Percentiles rank a stretch among this genome's conserved stretches.
These are phyloP conservation scores for Thomomys bottae DNA, from an alignment of 2,113 vertebrate species.

Conservation along the genomic window DNA sequence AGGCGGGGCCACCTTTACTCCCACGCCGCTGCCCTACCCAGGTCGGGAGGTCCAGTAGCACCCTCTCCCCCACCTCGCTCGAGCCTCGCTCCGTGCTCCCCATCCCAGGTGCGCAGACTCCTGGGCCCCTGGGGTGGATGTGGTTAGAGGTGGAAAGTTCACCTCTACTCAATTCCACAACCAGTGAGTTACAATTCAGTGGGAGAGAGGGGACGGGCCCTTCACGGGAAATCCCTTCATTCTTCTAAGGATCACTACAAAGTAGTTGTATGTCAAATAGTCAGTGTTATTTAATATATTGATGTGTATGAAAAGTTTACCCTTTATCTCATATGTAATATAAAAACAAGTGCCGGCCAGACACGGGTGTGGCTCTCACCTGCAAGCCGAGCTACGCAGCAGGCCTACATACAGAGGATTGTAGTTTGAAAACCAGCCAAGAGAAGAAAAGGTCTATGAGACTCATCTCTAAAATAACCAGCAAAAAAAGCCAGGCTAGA, in stretches of 20 bases:
- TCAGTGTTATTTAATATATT: not conserved
- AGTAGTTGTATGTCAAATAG: not conserved
- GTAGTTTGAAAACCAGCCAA: too few species aligned
- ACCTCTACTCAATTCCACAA: not conserved
- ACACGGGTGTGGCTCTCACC: too few species aligned
- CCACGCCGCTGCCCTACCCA: too few species aligned
- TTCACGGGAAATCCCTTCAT: not conserved
- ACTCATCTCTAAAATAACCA: too few species aligned
- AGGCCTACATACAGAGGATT: too few species aligned
- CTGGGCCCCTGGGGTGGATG: not conserved
- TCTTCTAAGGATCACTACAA: not conserved
- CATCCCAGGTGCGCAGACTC: not conserved
- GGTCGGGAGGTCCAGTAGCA: too few species aligned
- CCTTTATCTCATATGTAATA: not conserved
- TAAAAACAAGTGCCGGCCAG: not conserved
- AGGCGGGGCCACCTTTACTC: not conserved
- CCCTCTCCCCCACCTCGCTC: too few species aligned
- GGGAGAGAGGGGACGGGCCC: not conserved
- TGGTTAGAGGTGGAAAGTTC: not conserved
- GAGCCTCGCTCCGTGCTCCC: not conserved
- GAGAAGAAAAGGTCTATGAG: too few species aligned
- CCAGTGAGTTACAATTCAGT: not conserved
- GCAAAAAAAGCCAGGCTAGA: too few species aligned
- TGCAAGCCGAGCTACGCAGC: not conserved
- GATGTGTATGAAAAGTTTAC: not conserved